phyloP scores from a whole-genome alignment of 1,140 invertebrate species.

The Brachionus koreanus region DNA sequence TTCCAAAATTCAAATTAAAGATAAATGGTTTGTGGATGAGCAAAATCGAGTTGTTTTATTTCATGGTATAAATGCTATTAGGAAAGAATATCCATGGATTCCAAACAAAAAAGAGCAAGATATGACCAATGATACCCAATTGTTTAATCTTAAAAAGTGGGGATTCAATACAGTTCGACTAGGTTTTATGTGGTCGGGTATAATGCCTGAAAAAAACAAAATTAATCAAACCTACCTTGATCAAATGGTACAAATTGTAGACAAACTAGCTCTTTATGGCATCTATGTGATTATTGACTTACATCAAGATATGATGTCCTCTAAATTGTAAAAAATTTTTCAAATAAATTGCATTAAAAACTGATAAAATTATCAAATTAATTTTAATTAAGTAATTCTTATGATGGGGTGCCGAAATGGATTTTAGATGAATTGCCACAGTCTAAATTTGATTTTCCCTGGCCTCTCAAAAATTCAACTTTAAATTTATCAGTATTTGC shows the following conservation, averaged over 20 bases:
- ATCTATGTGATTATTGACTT: constrained; percentile 35
- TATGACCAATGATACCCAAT: constrained; percentile 44
- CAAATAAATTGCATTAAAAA: not conserved
- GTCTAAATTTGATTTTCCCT: constrained; percentile 47
- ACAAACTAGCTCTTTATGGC: not conserved
- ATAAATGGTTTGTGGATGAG: constrained; percentile 47
- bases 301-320: constrained; percentile 43
- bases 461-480: constrained; percentile 47
- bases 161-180: constrained; percentile 37
- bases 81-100: constrained; percentile 48
- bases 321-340: constrained; percentile 22
- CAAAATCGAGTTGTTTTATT: constrained; percentile 47
- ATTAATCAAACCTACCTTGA: constrained; percentile 9
- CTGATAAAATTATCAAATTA: not conserved
- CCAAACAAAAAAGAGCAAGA: constrained; percentile 47
- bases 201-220: not conserved
- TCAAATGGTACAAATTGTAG: constrained; percentile 5
- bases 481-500: constrained; percentile 37
- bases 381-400: not conserved
- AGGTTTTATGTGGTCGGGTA: constrained; percentile 33
- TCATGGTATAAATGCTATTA: constrained; percentile 49
- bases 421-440: constrained; percentile 46
- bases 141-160: constrained; percentile 35
- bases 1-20: constrained; percentile 45
- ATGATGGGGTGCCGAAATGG: constrained; percentile 46